These are phyloP conservation scores for Hiodon tergisus DNA, from an alignment of 2,113 vertebrate species.

Conservation along the genomic window DNA sequence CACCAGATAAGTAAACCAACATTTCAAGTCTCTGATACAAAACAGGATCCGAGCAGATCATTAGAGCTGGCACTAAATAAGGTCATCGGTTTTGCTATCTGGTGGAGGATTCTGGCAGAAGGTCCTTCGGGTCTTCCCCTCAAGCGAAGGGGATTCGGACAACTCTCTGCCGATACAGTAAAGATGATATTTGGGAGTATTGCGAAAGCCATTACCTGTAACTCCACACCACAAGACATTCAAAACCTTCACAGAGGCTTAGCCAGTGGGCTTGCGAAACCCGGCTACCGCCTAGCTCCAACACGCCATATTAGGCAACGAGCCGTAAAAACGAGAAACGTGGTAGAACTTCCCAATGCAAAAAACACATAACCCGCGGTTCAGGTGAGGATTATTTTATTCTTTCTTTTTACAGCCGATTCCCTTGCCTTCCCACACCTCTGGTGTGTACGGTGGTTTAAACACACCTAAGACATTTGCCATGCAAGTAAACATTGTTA, in stretches of 20 bases:
- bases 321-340: conserved; percentile 46
- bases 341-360: no score
- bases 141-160: no score
- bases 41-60: no score
- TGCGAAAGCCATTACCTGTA: conserved; percentile 31
- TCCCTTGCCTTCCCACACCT: neutral
- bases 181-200: neutral
- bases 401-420: neutral
- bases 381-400: conserved; percentile 9
- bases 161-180: no score
- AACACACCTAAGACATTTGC: neutral
- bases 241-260: conserved; percentile 52
- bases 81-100: no score
- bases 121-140: no score
- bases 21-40: no score
- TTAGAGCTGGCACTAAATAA: no score
- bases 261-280: conserved; percentile 62
- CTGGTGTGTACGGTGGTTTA: neutral
- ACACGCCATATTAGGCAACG: conserved; percentile 66
- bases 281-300: conserved; percentile 53
- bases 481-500: neutral
- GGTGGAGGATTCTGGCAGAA: no score
- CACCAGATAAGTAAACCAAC: no score
- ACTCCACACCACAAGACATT: conserved; percentile 47
- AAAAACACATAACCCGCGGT: conserved; percentile 22